phyloP scores from a whole-genome alignment of 2,888 invertebrate genomes.

The Monopis laevigella region DNA sequence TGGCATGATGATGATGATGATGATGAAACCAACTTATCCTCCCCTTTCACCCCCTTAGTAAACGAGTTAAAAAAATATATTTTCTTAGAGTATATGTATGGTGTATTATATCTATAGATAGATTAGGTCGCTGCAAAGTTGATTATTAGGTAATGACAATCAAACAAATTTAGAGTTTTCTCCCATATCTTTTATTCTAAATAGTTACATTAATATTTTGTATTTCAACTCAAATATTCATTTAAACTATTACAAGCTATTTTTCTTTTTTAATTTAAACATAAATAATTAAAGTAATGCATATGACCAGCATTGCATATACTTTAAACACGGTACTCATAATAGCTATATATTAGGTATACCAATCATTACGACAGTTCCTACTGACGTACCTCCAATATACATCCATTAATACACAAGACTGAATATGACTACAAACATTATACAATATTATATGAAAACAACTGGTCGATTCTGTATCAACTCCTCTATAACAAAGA shows the following conservation, averaged over 20 bases:
- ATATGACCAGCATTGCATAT: slow-evolving; percentile 66
- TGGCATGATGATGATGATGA: too few relatives aligned
- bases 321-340: slow-evolving; percentile 58
- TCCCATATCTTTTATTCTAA: slow-evolving; percentile 68
- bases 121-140: too few relatives aligned
- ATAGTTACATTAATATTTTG: slow-evolving; percentile 68
- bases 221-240: slow-evolving; percentile 66
- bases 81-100: too few relatives aligned
- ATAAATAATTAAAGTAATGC: slow-evolving; percentile 61
- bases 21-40: too few relatives aligned
- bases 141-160: too few relatives aligned
- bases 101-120: too few relatives aligned
- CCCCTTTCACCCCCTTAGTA: too few relatives aligned
- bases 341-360: slow-evolving; percentile 54
- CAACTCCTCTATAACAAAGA: too few relatives aligned
- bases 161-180: slow-evolving; percentile 28
- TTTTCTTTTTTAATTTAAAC: slow-evolving; percentile 50
- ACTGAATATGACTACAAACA: not conserved
- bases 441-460: slow-evolving; percentile 5
- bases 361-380: slow-evolving; percentile 60
- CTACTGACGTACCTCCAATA: slow-evolving; percentile 15
- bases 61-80: too few relatives aligned
- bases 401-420: slow-evolving; percentile 8
- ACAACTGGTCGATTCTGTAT: too few relatives aligned
- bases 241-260: slow-evolving; percentile 68